These are phyloP conservation scores for Athetis lepigone DNA, from an alignment of 2,888 invertebrate species.

Conservation along the genomic window DNA sequence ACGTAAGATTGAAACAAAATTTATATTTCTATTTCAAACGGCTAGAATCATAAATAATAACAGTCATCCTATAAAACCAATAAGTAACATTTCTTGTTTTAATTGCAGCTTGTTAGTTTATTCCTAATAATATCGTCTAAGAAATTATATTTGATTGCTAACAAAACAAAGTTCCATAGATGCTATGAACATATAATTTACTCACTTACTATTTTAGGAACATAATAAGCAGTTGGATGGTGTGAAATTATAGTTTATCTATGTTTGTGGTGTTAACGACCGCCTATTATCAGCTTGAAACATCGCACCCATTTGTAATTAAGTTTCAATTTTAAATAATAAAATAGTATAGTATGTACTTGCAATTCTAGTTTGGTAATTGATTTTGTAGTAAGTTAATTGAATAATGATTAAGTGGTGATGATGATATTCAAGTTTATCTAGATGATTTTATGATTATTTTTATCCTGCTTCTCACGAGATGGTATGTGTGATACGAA, in stretches of 20 bases:
- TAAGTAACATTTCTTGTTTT: neutral
- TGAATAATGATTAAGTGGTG: neutral
- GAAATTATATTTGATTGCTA: neutral
- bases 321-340: constrained; percentile 15
- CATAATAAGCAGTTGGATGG: constrained; percentile 28
- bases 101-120: neutral
- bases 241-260: constrained; percentile 34
- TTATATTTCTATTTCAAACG: too few relatives aligned
- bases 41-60: constrained; percentile 1
- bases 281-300: constrained; percentile 14
- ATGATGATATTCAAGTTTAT: constrained; percentile 2
- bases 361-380: constrained; percentile 2
- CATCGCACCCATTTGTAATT: constrained; percentile 13
- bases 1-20: too few relatives aligned
- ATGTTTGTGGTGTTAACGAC: constrained; percentile 20
- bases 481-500: neutral
- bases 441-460: constrained; percentile 1
- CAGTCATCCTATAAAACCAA: neutral
- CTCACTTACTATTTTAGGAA: constrained; percentile 7
- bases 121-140: neutral
- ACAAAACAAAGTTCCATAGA: constrained; percentile 11
- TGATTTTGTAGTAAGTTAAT: constrained; percentile 3
- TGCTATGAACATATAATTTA: constrained; percentile 17
- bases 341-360: neutral
- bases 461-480: neutral